phyloP scores from a whole-genome alignment of 2,888 invertebrate genomes.

The Diplazon laetatorius region DNA sequence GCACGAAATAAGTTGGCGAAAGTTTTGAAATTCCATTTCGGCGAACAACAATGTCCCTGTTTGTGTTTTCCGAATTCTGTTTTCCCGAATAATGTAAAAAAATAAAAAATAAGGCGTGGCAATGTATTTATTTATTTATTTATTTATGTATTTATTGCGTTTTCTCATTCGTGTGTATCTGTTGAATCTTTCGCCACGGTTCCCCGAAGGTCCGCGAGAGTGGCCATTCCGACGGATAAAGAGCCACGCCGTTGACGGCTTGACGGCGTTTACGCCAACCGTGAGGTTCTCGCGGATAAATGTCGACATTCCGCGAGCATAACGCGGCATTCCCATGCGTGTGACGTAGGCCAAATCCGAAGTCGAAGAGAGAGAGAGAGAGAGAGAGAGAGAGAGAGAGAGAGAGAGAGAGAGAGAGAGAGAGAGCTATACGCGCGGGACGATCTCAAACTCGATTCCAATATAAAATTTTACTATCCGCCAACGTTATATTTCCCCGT shows the following conservation, averaged over 20 bases:
- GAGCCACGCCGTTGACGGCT: constrained; percentile 8
- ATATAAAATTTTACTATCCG: constrained; percentile 18
- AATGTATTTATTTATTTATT: neutral
- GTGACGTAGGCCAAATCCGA: too few species aligned
- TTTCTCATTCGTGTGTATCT: neutral
- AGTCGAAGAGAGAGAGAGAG: too few species aligned
- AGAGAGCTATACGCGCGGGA: constrained; percentile 1
- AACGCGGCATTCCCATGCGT: constrained; percentile 13
- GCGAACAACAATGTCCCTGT: too few species aligned
- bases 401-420: too few species aligned
- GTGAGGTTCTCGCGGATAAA: constrained; percentile 13
- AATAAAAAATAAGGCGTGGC: constrained; percentile 15
- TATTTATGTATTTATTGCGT: neutral
- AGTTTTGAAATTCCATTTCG: too few species aligned
- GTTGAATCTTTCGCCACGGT: neutral
- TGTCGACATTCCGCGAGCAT: constrained; percentile 27
- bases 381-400: too few species aligned
- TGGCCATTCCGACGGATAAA: neutral
- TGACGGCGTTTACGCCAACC: neutral
- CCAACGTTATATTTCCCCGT: neutral
- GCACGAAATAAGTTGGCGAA: neutral
- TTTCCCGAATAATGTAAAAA: too few species aligned
- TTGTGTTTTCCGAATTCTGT: too few species aligned
- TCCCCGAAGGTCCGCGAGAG: constrained; percentile 1
- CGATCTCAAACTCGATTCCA: constrained; percentile 11